Conservation (phyloP, 1,140 invertebrate species). For the Apis mellifera region DNA sequence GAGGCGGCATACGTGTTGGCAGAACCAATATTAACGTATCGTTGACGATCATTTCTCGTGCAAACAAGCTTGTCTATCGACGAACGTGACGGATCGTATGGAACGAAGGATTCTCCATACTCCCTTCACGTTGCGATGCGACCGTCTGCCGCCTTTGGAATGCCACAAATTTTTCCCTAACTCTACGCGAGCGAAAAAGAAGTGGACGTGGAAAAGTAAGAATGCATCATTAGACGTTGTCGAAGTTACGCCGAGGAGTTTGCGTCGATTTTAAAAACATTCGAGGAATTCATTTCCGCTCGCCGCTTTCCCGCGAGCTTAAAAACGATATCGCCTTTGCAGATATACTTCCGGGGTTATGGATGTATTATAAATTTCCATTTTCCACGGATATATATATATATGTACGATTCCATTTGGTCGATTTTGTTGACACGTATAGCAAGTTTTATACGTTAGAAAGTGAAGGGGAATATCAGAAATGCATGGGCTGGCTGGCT, state of each 20-base stretch:
- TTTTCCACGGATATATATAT: background rate
- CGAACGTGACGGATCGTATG: slow-evolving; percentile 49
- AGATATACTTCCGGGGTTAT: background rate
- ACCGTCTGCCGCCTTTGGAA: background rate
- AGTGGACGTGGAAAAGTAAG: background rate
- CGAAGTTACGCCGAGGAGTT: background rate
- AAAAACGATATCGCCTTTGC: no score
- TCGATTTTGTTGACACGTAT: background rate
- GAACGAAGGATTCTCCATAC: slow-evolving; percentile 37
- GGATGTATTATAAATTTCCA: background rate
- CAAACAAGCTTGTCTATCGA: slow-evolving; percentile 51
- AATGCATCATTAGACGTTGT: background rate
- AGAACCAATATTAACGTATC: slow-evolving; percentile 59
- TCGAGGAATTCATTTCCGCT: background rate
- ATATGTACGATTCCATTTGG: background rate
- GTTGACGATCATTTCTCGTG: slow-evolving; percentile 51
- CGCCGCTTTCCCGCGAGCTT: background rate
- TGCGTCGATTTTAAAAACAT: background rate
- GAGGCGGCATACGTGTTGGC: slow-evolving; percentile 26
- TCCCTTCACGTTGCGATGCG: slow-evolving; percentile 19
- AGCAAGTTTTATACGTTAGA: background rate
- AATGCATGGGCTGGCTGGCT: background rate
- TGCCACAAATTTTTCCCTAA: background rate
- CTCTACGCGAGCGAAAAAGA: background rate
- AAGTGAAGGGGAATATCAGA: slow-evolving; percentile 29